Evolutionary conservation across 2,113 vertebrate species (phyloP).

Genomic region (Isurus oxyrinchus): DNA sequence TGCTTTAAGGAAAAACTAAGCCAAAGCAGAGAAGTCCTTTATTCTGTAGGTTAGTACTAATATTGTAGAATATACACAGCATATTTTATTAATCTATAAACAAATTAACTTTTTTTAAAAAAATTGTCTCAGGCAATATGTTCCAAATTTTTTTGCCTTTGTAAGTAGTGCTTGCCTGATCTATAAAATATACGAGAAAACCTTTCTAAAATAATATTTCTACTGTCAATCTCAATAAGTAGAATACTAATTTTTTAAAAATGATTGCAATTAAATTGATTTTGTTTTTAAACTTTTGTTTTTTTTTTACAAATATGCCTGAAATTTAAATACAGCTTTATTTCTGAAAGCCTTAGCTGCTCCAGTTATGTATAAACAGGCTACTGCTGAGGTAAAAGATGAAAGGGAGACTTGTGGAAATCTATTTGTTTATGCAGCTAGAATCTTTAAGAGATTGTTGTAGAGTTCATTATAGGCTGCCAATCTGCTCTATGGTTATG

Average conservation of each 20-base stretch:
- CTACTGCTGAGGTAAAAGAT: constrained; percentile 20
- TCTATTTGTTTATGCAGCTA: neutral
- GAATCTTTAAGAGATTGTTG: neutral
- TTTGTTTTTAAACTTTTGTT: neutral
- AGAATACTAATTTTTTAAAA: neutral
- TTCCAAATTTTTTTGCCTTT: constrained; percentile 11
- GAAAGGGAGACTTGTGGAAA: neutral
- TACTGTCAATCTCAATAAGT: neutral
- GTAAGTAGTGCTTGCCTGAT: constrained; percentile 15
- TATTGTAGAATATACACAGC: constrained; percentile 31
- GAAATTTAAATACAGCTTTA: constrained; percentile 17
- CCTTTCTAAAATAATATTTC: neutral
- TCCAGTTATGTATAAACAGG: neutral
- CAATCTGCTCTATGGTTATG: neutral
- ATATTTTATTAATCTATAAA: constrained; percentile 20
- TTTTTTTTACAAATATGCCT: neutral
- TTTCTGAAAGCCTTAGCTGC: constrained; percentile 25
- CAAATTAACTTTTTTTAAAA: neutral
- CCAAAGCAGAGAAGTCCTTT: neutral
- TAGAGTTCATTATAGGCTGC: neutral
- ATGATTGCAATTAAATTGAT: constrained; percentile 14
- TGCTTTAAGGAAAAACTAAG: constrained; percentile 70
- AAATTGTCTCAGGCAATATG: constrained; percentile 16
- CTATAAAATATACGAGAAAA: neutral
- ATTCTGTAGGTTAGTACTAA: constrained; percentile 1